These are phyloP conservation scores for Passer montanus DNA, from an alignment of 2,113 vertebrate species.

Conservation along the genomic window DNA sequence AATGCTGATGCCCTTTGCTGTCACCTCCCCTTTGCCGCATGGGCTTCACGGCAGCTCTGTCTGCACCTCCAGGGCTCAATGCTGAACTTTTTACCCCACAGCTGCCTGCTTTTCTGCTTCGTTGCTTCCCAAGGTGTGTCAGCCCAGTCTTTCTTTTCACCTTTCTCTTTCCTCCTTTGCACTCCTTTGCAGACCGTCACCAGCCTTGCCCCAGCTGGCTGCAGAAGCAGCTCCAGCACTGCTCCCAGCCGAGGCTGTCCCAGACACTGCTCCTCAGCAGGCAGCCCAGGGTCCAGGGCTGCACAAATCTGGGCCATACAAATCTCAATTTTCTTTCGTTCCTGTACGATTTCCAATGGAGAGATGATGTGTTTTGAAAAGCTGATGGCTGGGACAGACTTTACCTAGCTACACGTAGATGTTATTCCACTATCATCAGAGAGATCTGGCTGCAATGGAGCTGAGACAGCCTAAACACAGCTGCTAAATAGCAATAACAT, in stretches of 20 bases:
- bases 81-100: not conserved
- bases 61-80: not conserved
- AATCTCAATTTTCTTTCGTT: not conserved
- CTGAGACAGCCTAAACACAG: slow-evolving; percentile 10
- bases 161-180: not conserved
- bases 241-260: not conserved
- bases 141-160: not conserved
- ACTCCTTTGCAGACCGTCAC: not conserved
- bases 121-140: not conserved
- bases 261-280: not conserved
- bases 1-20: not conserved
- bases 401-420: not conserved
- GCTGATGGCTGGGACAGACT: not conserved
- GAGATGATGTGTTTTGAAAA: not conserved
- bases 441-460: not conserved
- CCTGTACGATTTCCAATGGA: not conserved
- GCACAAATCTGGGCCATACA: not conserved
- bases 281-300: not conserved
- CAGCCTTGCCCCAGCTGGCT: fast-evolving
- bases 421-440: not conserved
- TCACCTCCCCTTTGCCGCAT: not conserved
- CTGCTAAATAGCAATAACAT: not conserved
- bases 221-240: not conserved
- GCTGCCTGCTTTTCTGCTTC: not conserved
- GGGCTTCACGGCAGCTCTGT: not conserved